phyloP scores from a whole-genome alignment of 1,140 invertebrate species.

The Drosophila varians region DNA sequence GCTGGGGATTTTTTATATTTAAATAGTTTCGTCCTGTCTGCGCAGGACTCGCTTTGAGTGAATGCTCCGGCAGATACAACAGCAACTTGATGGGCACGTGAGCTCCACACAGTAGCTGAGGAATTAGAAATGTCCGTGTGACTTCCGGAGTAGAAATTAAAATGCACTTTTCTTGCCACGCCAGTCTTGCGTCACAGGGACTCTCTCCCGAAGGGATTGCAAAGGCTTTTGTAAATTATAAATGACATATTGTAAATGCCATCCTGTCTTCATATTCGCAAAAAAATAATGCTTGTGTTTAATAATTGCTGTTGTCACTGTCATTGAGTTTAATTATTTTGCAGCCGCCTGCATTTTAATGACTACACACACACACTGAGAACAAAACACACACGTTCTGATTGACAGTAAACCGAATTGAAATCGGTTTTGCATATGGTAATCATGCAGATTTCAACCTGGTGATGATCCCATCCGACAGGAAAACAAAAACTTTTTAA shows the following conservation, averaged over 20 bases:
- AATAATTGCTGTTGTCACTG: conserved; percentile 64
- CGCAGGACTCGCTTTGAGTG: conserved; percentile 6
- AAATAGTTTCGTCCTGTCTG: conserved; percentile 31
- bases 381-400: conserved; percentile 15
- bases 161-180: not conserved
- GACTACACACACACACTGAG: not conserved
- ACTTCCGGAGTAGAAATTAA: conserved; percentile 9
- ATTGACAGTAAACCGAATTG: conserved; percentile 45
- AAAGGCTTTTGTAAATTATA: not conserved
- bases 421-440: conserved; percentile 27
- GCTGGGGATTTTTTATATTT: conserved; percentile 58
- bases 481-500: conserved; percentile 65
- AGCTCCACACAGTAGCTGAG: not conserved
- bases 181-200: not conserved
- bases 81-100: conserved; percentile 40
- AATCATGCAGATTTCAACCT: conserved; percentile 33
- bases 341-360: conserved; percentile 50
- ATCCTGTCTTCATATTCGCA: not conserved
- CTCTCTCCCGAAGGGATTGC: not conserved
- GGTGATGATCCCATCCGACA: conserved; percentile 23
- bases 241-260: not conserved
- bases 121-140: conserved; percentile 32
- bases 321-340: conserved; percentile 64
- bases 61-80: conserved; percentile 22
- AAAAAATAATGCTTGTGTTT: not conserved